Conservation (phyloP, 2,888 invertebrate genomes). For the Cephus rjabovi region DNA sequence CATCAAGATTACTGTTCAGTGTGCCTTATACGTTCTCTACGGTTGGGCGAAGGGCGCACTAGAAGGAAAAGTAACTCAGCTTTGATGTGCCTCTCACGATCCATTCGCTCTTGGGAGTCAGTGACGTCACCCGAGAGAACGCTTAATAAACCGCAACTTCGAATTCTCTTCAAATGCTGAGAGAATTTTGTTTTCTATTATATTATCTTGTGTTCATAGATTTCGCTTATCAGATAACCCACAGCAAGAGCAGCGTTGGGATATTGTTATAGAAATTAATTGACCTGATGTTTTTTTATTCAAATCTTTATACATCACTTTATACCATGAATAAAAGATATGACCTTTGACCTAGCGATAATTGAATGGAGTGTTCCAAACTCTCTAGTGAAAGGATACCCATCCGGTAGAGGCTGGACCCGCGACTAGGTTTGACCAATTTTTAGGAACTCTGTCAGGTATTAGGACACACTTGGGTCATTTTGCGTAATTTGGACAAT, state of each 20-base stretch:
- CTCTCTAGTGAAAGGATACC: background rate
- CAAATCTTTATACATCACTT: background rate
- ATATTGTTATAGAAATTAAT: no score
- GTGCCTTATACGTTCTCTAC: background rate
- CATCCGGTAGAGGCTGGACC: background rate
- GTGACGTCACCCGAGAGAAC: background rate
- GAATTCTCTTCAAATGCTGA: background rate
- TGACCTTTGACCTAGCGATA: background rate
- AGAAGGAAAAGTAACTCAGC: background rate
- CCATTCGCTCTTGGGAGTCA: background rate
- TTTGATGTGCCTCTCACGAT: background rate
- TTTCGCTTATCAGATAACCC: background rate
- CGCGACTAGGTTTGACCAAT: background rate
- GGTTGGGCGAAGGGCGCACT: background rate
- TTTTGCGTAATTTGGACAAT: background rate
- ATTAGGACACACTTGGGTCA: background rate
- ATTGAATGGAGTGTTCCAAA: background rate
- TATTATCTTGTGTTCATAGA: background rate
- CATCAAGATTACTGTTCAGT: background rate
- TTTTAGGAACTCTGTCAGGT: background rate
- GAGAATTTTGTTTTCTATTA: background rate
- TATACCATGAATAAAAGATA: background rate
- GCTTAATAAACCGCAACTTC: background rate
- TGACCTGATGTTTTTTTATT: background rate
- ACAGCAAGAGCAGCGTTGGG: no score